These are phyloP conservation scores for Vultur gryphus DNA, from an alignment of 2,797 vertebrate species.

Conservation along the genomic window DNA sequence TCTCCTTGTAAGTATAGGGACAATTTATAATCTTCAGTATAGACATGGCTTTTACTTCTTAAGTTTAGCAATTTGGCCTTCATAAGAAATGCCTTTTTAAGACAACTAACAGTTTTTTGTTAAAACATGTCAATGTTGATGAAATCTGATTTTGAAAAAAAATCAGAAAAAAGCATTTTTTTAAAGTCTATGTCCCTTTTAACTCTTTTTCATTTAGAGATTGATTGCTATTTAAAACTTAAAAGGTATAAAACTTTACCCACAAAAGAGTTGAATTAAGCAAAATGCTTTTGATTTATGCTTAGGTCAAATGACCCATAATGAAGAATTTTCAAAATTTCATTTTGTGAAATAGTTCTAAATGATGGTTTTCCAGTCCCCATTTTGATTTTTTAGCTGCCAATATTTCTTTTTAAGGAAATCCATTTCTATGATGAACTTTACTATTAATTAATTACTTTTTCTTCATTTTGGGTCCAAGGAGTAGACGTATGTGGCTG, in stretches of 20 bases:
- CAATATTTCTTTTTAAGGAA: neutral
- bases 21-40: neutral
- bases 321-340: neutral
- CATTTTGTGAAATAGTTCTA: neutral
- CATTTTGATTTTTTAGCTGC: neutral
- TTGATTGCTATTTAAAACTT: neutral
- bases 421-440: neutral
- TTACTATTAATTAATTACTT: neutral
- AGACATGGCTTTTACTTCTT: neutral
- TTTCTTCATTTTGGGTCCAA: neutral
- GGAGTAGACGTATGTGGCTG: neutral
- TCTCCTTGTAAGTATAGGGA: neutral
- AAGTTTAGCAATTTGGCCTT: neutral
- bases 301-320: neutral
- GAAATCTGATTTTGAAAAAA: neutral
- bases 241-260: neutral
- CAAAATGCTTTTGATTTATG: neutral
- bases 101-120: neutral
- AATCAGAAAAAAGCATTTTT: rapidly evolving
- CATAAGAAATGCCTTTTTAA: neutral
- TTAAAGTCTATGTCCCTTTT: neutral
- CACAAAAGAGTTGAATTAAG: neutral
- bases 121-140: neutral
- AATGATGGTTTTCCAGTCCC: neutral
- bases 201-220: neutral